Conservation (phyloP, 2,888 invertebrate species). For the Drosophila neonasuta region DNA sequence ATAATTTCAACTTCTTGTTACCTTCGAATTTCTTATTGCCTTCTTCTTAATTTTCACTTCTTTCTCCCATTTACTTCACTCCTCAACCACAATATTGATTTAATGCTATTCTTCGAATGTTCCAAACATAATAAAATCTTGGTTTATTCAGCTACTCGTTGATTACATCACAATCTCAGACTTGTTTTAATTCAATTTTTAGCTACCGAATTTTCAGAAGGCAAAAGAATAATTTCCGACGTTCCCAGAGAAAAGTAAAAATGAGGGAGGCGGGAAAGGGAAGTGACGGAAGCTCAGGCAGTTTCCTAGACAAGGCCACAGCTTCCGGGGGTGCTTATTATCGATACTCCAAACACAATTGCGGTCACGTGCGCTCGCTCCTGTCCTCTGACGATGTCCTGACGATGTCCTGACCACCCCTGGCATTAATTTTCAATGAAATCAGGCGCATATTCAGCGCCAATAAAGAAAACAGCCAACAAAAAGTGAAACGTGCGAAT, state of each 20-base stretch:
- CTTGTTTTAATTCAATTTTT: slow-evolving; percentile 66
- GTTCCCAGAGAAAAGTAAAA: not conserved
- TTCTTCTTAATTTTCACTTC: not conserved
- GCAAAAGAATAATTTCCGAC: slow-evolving; percentile 57
- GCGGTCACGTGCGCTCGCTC: slow-evolving; percentile 79
- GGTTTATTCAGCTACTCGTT: slow-evolving; percentile 42
- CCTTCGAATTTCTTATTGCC: too few species aligned
- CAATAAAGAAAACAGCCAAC: slow-evolving; percentile 34
- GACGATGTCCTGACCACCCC: slow-evolving; percentile 50
- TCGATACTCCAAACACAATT: slow-evolving; percentile 81
- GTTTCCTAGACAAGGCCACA: slow-evolving; percentile 70
- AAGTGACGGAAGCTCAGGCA: slow-evolving; percentile 55
- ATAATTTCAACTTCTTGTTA: too few species aligned
- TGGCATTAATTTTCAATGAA: slow-evolving; percentile 77
- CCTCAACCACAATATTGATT: slow-evolving; percentile 11
- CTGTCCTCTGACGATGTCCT: not conserved
- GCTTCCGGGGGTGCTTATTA: slow-evolving; percentile 77
- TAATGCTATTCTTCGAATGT: slow-evolving; percentile 34
- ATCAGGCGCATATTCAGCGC: slow-evolving; percentile 66
- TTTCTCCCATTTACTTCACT: not conserved
- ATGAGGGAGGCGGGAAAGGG: not conserved
- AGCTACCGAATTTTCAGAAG: slow-evolving; percentile 11
- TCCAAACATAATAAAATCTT: slow-evolving; percentile 51
- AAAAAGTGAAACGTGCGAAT: slow-evolving; percentile 66
- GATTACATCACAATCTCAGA: slow-evolving; percentile 39